phyloP scores from a whole-genome alignment of 1,140 invertebrate species.

The Odontomachus brunneus region DNA sequence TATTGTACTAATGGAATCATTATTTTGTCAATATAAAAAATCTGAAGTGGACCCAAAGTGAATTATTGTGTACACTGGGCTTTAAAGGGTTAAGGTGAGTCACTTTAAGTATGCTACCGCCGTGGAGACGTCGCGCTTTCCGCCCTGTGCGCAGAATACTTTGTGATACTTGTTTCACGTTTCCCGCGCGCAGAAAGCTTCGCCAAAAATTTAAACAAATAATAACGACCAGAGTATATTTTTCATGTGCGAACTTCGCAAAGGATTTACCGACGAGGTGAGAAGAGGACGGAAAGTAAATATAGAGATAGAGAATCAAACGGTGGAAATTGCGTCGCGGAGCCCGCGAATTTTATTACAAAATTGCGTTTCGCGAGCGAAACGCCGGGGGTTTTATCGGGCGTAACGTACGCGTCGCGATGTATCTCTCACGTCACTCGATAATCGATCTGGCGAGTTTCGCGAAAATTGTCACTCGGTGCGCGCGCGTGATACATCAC shows the following conservation, averaged over 20 bases:
- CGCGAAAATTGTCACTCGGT: background rate
- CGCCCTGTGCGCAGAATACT: background rate
- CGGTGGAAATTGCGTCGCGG: background rate
- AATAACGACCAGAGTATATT: too few relatives aligned
- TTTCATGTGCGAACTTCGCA: too few relatives aligned
- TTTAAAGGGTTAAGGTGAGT: too few relatives aligned
- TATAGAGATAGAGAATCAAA: background rate
- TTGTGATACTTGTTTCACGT: too few relatives aligned
- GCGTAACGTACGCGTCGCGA: background rate
- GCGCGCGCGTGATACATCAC: background rate
- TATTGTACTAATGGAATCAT: too few relatives aligned
- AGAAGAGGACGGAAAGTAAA: too few relatives aligned
- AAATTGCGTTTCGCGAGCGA: slow-evolving; percentile 12
- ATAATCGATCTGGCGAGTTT: slow-evolving; percentile 22
- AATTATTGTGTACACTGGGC: too few relatives aligned
- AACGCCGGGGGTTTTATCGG: background rate
- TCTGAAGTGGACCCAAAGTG: too few relatives aligned
- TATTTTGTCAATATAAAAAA: too few relatives aligned
- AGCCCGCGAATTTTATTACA: background rate
- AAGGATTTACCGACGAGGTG: too few relatives aligned
- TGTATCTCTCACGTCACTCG: slow-evolving; percentile 34
- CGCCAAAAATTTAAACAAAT: too few relatives aligned
- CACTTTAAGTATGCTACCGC: background rate
- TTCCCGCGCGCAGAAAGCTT: too few relatives aligned
- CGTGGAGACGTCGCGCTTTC: background rate